Evolutionary conservation across 2,113 vertebrate genomes (phyloP).

Genomic region (Aptenodytes forsteri): DNA sequence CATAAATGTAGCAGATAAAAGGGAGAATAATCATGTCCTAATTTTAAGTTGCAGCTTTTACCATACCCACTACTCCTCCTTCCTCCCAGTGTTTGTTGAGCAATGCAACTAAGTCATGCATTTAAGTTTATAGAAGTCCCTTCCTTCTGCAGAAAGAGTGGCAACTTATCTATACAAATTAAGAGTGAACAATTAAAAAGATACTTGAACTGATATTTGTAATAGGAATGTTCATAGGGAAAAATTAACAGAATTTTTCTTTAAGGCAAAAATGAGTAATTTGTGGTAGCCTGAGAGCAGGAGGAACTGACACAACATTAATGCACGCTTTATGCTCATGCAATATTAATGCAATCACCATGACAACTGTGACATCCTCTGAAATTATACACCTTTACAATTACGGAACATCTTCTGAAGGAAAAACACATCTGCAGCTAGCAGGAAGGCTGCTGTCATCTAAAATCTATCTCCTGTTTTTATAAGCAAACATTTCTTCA

Average conservation of each 20-base stretch:
- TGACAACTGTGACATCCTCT: conserved; percentile 64
- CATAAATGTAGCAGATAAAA: neutral
- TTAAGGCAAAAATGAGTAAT: conserved; percentile 27
- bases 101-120: neutral
- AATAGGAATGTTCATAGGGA: neutral
- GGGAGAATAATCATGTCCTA: neutral
- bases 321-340: conserved; percentile 23
- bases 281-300: conserved; percentile 52
- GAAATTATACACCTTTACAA: conserved; percentile 69
- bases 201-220: neutral
- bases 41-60: neutral
- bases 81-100: neutral
- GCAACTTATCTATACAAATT: neutral
- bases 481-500: neutral
- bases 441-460: neutral
- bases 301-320: conserved; percentile 35
- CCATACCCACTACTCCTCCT: neutral
- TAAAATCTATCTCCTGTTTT: neutral
- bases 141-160: neutral
- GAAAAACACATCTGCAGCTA: neutral
- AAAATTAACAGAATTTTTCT: neutral
- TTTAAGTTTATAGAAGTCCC: neutral
- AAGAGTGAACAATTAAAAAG: conserved; percentile 44
- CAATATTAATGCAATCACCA: conserved; percentile 73
- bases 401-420: conserved; percentile 44